Conservation (phyloP, 2,113 vertebrate genomes). For the Chaetops frenatus region DNA sequence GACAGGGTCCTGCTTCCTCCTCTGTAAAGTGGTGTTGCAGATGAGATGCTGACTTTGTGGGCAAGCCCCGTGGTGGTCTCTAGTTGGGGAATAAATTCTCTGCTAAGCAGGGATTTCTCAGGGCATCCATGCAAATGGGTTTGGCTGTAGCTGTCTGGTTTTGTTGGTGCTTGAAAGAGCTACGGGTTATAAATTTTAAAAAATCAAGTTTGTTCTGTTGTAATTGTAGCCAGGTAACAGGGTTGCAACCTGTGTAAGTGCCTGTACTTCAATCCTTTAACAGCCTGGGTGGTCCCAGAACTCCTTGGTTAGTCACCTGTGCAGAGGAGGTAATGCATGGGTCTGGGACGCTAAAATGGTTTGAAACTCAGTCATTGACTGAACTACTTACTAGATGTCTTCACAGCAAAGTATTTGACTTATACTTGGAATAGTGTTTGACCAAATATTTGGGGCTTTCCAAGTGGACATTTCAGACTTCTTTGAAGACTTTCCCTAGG, state of each 20-base stretch:
- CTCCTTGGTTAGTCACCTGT: background rate
- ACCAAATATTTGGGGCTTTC: background rate
- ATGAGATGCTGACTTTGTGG: background rate
- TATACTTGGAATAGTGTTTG: background rate
- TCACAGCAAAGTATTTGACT: background rate
- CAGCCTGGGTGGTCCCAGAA: background rate
- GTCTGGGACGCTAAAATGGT: background rate
- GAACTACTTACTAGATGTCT: background rate
- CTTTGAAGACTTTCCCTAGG: background rate
- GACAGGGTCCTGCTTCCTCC: background rate
- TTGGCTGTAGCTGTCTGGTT: background rate
- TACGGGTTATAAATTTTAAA: background rate
- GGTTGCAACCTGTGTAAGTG: background rate
- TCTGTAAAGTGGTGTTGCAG: background rate
- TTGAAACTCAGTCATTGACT: background rate
- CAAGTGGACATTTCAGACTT: background rate
- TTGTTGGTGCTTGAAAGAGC: background rate
- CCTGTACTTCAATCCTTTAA: background rate
- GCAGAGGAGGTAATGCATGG: background rate
- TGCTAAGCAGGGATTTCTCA: background rate
- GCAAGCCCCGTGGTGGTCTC: background rate
- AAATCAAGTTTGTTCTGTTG: background rate
- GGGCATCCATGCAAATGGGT: rapidly evolving
- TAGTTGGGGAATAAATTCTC: background rate
- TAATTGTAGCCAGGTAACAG: background rate